These are phyloP conservation scores for Scophthalmus maximus DNA, from an alignment of 2,113 vertebrate species.

Conservation along the genomic window DNA sequence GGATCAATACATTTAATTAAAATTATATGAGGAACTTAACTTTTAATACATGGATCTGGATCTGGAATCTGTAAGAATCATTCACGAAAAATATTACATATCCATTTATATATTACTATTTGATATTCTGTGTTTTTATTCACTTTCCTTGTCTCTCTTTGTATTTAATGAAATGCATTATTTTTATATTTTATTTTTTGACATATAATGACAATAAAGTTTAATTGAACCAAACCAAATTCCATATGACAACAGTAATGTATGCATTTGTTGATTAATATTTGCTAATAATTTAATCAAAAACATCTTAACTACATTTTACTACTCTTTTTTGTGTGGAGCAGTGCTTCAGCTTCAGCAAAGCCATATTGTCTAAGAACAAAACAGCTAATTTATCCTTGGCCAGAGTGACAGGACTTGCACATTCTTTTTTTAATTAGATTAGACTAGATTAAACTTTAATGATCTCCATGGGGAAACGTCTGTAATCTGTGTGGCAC, in stretches of 20 bases:
- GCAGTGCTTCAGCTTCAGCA: not conserved
- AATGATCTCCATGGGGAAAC: constrained; percentile 73
- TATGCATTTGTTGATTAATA: too few relatives aligned
- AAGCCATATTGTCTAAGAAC: constrained; percentile 3
- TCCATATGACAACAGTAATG: not conserved
- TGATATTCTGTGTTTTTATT: not conserved
- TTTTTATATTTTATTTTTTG: too few relatives aligned
- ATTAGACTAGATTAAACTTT: constrained; percentile 76
- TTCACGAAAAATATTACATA: too few relatives aligned
- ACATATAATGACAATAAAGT: not conserved
- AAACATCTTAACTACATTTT: not conserved
- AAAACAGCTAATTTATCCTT: constrained; percentile 20
- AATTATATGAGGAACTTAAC: not conserved
- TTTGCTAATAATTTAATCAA: too few relatives aligned
- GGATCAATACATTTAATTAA: constrained; percentile 36
- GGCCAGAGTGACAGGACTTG: constrained; percentile 59
- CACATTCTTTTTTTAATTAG: constrained; percentile 65
- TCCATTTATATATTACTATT: not conserved
- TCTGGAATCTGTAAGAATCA: too few relatives aligned
- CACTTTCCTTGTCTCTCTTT: not conserved
- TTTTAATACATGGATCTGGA: not conserved
- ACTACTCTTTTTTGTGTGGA: not conserved
- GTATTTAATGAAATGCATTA: not conserved
- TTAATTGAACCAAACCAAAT: not conserved
- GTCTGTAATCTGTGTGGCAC: constrained; percentile 63